Conservation (phyloP, 2,888 invertebrate genomes). For the Lasioglossum morio region DNA sequence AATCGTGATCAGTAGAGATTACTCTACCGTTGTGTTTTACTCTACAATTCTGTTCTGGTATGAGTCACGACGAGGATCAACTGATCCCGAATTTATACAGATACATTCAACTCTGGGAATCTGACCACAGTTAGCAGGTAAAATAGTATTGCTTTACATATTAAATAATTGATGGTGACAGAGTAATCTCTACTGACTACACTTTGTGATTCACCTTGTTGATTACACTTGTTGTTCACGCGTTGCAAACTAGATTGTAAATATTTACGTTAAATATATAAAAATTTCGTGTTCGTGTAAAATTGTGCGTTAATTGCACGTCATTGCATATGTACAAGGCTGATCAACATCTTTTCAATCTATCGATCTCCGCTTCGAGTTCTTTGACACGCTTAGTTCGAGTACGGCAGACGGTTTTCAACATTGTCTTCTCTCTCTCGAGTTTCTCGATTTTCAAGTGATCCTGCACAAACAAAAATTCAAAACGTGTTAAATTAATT, state of each 20-base stretch:
- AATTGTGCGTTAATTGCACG: constrained; percentile 1
- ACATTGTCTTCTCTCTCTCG: constrained; percentile 85
- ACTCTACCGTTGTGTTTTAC: too few relatives aligned
- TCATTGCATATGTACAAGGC: not conserved
- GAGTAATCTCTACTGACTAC: too few relatives aligned
- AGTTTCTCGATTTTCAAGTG: constrained; percentile 84
- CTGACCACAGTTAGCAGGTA: constrained; percentile 79
- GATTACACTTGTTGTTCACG: too few relatives aligned
- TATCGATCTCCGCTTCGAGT: constrained; percentile 56
- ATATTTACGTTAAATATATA: not conserved
- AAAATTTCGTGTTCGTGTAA: not conserved
- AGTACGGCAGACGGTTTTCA: constrained; percentile 85
- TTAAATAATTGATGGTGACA: too few relatives aligned
- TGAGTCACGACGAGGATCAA: constrained; percentile 99
- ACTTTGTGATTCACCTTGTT: too few relatives aligned
- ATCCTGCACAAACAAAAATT: constrained; percentile 43
- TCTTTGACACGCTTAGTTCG: constrained; percentile 80
- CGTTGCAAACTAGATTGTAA: not conserved
- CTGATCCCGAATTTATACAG: constrained; percentile 99
- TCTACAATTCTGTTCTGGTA: constrained; percentile 99
- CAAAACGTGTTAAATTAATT: not conserved
- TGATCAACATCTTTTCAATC: constrained; percentile 42
- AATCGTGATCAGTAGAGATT: too few relatives aligned
- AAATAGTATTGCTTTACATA: too few relatives aligned
- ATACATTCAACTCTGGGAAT: constrained; percentile 99